Evolutionary conservation across 2,113 vertebrate genomes (phyloP).

Genomic region (Athene cunicularia): DNA sequence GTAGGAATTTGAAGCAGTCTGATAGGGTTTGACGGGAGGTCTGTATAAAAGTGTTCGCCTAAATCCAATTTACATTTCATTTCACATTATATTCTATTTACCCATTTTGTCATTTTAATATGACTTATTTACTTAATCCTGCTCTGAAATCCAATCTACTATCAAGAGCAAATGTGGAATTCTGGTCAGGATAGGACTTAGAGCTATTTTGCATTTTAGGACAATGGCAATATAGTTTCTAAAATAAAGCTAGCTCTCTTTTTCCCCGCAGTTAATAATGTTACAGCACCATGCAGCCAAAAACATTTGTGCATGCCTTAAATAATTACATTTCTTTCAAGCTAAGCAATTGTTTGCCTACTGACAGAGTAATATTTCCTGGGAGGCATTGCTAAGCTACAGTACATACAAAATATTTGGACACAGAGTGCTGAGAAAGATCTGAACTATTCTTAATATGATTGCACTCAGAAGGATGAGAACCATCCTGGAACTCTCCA

Average conservation of each 20-base stretch:
- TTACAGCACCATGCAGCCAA: not conserved
- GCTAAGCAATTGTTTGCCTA: conserved; percentile 51
- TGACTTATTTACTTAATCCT: conserved; percentile 81
- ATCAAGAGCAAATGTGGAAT: conserved; percentile 53
- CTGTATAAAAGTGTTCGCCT: conserved; percentile 77
- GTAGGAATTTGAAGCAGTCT: conserved; percentile 72
- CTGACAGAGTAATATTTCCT: conserved; percentile 52
- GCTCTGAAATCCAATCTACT: conserved; percentile 71
- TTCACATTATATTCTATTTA: conserved; percentile 80
- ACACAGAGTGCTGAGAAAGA: conserved; percentile 29
- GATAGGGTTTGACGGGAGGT: conserved; percentile 77
- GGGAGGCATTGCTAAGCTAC: conserved; percentile 49
- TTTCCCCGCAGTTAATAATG: conserved; percentile 5
- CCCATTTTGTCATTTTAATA: conserved; percentile 81
- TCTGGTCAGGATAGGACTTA: conserved; percentile 50
- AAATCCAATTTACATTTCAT: conserved; percentile 85
- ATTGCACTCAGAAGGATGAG: conserved; percentile 6
- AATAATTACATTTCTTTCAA: conserved; percentile 59
- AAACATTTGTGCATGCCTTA: conserved; percentile 41
- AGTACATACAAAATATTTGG: not conserved
- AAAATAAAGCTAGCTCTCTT: not conserved
- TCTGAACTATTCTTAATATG: conserved; percentile 6
- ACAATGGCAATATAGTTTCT: conserved; percentile 23
- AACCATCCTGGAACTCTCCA: conserved; percentile 3
- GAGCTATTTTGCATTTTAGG: conserved; percentile 30